These are phyloP conservation scores for Oreochromis aureus DNA, from an alignment of 2,113 vertebrate genomes.

Conservation along the genomic window DNA sequence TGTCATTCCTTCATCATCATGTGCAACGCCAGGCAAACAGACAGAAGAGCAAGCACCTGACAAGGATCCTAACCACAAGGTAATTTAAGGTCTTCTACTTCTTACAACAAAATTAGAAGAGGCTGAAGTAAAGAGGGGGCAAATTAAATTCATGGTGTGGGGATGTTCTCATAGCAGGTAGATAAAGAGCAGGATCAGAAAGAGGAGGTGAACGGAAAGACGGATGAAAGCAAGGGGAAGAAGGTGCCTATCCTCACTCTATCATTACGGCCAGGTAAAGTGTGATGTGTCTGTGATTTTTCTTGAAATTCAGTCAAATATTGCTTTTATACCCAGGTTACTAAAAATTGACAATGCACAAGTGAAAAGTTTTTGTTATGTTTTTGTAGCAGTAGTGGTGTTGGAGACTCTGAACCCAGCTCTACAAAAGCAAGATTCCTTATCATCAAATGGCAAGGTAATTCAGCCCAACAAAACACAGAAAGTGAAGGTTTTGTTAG, in stretches of 20 bases:
- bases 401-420: slow-evolving; percentile 63
- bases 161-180: slow-evolving; percentile 4
- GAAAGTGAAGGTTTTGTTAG: neutral
- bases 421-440: slow-evolving; percentile 43
- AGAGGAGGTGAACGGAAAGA: slow-evolving; percentile 27
- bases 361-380: neutral
- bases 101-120: neutral
- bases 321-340: neutral
- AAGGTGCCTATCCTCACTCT: slow-evolving; percentile 66
- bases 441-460: slow-evolving; percentile 40
- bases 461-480: neutral
- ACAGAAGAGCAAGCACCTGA: slow-evolving; percentile 16
- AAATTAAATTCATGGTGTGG: neutral
- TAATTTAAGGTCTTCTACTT: neutral
- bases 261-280: slow-evolving; percentile 70
- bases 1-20: neutral
- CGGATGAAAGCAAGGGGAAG: slow-evolving; percentile 32
- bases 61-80: slow-evolving; percentile 42
- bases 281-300: neutral
- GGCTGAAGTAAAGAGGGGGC: neutral
- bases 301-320: neutral
- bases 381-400: slow-evolving; percentile 61
- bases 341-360: neutral
- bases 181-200: slow-evolving; percentile 15
- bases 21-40: neutral